phyloP scores from a whole-genome alignment of 2,888 invertebrate species.

The Leptinotarsa haldemani region DNA sequence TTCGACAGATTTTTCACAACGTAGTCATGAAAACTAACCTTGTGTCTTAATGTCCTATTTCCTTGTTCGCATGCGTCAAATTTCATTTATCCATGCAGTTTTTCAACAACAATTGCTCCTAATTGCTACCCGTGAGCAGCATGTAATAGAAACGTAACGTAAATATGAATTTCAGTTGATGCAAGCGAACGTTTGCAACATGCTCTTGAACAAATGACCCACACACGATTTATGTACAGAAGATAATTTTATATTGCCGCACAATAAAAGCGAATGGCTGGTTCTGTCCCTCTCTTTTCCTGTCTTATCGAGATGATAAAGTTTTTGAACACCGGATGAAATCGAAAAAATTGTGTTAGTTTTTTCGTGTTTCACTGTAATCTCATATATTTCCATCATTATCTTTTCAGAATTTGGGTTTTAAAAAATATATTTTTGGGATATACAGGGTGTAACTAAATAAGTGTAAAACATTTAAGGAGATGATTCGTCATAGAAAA shows the following conservation, averaged over 20 bases:
- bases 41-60: background rate
- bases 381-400: background rate
- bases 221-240: slow-evolving; percentile 25
- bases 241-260: slow-evolving; percentile 31
- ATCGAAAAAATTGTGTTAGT: background rate
- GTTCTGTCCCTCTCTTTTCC: slow-evolving; percentile 23
- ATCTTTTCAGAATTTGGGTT: no score
- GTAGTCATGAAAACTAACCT: background rate
- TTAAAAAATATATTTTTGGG: no score
- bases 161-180: slow-evolving; percentile 33
- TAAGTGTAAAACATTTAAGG: no score
- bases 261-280: slow-evolving; percentile 23
- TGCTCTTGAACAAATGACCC: slow-evolving; percentile 32
- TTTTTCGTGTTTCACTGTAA: background rate
- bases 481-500: no score
- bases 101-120: slow-evolving; percentile 12
- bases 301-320: background rate
- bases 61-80: slow-evolving; percentile 1
- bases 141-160: slow-evolving; percentile 30
- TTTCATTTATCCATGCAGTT: background rate
- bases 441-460: no score
- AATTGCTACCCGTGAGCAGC: slow-evolving; percentile 27
- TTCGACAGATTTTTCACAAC: background rate
- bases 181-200: slow-evolving; percentile 33
- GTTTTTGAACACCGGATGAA: background rate